phyloP scores from a whole-genome alignment of 2,113 vertebrate species.

The Crotophaga sulcirostris region DNA sequence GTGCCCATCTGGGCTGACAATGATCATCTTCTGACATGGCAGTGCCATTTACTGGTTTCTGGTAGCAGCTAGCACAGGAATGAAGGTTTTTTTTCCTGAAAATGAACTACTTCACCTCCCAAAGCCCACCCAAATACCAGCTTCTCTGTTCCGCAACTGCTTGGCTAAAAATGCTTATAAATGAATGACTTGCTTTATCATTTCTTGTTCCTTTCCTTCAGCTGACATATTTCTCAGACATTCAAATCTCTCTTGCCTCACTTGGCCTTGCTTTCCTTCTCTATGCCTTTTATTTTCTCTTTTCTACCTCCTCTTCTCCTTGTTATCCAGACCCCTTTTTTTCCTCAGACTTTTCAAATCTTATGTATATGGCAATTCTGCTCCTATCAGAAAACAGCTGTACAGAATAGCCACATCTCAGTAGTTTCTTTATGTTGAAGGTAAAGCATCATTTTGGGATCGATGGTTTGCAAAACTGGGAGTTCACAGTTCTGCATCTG shows the following conservation, averaged over 20 bases:
- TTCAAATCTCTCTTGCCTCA: neutral
- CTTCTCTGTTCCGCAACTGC: neutral
- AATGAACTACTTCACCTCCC: neutral
- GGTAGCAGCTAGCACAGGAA: neutral
- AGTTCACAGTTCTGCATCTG: neutral
- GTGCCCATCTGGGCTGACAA: neutral
- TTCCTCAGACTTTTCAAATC: neutral
- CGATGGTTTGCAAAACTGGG: neutral
- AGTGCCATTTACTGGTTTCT: neutral
- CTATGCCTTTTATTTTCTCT: neutral
- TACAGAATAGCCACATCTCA: neutral
- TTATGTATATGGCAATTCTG: neutral
- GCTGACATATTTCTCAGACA: neutral
- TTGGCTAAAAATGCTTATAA: neutral
- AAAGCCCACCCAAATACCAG: neutral
- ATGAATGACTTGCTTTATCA: neutral
- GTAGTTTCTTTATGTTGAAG: neutral
- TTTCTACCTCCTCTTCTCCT: neutral
- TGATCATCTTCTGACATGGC: fast-evolving
- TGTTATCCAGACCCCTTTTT: neutral
- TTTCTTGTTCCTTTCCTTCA: neutral
- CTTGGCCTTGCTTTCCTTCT: neutral
- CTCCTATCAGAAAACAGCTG: neutral
- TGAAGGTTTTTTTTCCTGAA: neutral
- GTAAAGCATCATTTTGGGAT: neutral